Base-by-base conservation (phyloP, 2,888 invertebrate genomes). In the Alsophila aescularia region DNA sequence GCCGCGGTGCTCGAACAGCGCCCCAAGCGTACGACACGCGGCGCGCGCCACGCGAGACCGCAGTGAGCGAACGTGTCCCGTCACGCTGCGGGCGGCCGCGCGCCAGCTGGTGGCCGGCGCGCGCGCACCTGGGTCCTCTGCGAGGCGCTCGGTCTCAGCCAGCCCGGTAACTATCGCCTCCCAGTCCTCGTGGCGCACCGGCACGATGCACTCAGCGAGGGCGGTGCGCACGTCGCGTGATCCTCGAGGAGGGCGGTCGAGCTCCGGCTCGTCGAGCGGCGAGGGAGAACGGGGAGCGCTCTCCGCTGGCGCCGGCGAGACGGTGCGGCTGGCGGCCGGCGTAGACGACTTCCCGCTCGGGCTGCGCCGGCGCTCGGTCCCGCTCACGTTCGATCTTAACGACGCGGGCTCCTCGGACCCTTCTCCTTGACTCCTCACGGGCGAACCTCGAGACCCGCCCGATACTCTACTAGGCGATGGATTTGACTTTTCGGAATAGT, bases 1-100 rank as follows among this genome's bases (percentile, higher is more conserved):
- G 1, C 92, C 92, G 55, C 94, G 93, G 2, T 93, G 85, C 21
- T 91, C 88, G 78, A 97, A 98, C 65, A 99, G 84, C 57, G 97
- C 96, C 0, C 95, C 95, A 35, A 98, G 92, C 6, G 96, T 94
- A 58, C 95, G 93, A 74, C 99, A 98, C 12, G 98, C 98, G 2
- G 96, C 94, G 41, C 98, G 93, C 0, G 98, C 96, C 0, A 98
- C 98, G 78, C 98, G 97, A 0, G 99, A 99, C 16, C 99, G 93
- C 58, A 99, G 92, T 83, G 98, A 99, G 65, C 96, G 95, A 40
- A 97, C 95, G 73, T 98, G 96, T 58, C 93, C 92, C 0, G 96
- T 94, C 16, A 97, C 83, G 57, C 94, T 92, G n/a, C 95, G 92
- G 0, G 95, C 94, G 29, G 97, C 89, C 59, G 94, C 93, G 7